Percentiles rank a stretch among this genome's conserved stretches.
Conservation (phyloP, 2,797 vertebrate genomes). For the Eremophila alpestris region DNA sequence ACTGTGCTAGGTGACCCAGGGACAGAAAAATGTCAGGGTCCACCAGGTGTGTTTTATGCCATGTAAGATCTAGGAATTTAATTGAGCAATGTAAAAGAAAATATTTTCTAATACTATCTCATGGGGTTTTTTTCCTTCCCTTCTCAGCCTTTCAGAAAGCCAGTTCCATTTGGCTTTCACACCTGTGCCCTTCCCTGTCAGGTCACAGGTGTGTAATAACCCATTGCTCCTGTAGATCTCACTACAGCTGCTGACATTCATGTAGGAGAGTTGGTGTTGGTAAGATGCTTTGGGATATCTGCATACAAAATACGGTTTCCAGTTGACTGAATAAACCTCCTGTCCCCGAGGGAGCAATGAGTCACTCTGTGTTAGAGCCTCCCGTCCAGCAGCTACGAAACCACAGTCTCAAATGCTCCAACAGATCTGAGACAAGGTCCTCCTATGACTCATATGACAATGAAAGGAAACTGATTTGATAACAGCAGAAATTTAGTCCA, state of each 20-base stretch:
- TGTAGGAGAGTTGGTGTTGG: background rate
- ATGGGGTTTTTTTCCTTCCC: fast-evolving
- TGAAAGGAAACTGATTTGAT: background rate
- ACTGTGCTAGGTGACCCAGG: background rate
- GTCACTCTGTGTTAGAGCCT: background rate
- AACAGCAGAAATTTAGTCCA: background rate
- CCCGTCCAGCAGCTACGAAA: background rate
- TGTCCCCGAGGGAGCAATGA: background rate
- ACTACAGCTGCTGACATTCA: background rate
- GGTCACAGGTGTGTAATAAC: background rate
- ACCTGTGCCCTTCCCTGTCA: background rate
- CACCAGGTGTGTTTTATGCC: too few species aligned
- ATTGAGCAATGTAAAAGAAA: background rate
- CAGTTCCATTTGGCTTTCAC: background rate
- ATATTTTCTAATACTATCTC: fast-evolving
- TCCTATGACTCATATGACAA: background rate
- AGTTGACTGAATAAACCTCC: background rate
- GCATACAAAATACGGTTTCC: constrained; percentile 12
- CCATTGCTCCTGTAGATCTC: background rate
- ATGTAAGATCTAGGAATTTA: background rate
- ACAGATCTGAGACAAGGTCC: background rate
- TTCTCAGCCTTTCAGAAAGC: background rate
- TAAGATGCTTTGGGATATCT: background rate
- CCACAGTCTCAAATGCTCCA: background rate
- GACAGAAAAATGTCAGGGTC: background rate